Evolutionary conservation across 2,113 vertebrate genomes (phyloP).

Genomic region (Loxodonta africana): DNA sequence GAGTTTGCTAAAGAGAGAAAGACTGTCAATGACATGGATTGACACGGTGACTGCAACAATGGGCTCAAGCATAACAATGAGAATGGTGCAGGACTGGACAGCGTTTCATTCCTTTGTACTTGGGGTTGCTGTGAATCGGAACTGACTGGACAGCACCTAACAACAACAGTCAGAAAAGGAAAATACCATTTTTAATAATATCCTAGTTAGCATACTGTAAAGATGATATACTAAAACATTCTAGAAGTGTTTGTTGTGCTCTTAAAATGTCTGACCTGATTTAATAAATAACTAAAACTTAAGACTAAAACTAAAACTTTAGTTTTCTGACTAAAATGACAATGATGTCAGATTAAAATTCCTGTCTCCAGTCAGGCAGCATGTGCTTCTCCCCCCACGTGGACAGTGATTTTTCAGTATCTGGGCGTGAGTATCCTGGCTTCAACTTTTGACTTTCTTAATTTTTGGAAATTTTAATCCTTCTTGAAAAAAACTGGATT

Average conservation of each 20-base stretch:
- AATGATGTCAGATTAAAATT: background rate
- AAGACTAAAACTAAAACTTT: background rate
- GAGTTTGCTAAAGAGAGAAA: too few relatives aligned
- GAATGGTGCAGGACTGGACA: too few relatives aligned
- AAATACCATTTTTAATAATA: background rate
- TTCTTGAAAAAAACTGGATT: background rate
- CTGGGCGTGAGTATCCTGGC: too few relatives aligned
- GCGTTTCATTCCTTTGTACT: too few relatives aligned
- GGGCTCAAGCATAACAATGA: too few relatives aligned
- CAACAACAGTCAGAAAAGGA: too few relatives aligned
- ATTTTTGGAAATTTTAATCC: background rate
- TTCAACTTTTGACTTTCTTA: background rate
- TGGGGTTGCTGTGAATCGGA: too few relatives aligned
- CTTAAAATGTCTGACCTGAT: background rate
- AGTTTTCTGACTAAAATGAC: background rate
- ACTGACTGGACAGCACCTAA: too few relatives aligned
- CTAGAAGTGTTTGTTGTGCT: background rate
- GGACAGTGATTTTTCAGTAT: background rate
- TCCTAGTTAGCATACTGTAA: background rate
- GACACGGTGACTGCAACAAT: too few relatives aligned
- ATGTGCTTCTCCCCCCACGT: background rate
- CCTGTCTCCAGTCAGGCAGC: too few relatives aligned
- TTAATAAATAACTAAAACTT: background rate
- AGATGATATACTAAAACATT: background rate
- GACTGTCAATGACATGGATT: too few relatives aligned